Base-by-base conservation (phyloP, 2,888 invertebrate species). In the Junonia oenone region DNA sequence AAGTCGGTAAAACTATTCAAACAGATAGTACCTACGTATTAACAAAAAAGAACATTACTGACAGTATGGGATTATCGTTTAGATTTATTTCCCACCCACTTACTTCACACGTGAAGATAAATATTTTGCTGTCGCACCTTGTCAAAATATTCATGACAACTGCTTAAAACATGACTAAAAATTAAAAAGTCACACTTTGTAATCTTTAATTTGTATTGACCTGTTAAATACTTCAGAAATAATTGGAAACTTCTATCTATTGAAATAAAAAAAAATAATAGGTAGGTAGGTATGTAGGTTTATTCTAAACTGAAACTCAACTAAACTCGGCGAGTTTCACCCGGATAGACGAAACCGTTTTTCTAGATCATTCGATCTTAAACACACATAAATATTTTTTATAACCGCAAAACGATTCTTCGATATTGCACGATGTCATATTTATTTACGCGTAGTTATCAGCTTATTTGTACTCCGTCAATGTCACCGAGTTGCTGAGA, bases 401-500 rank as follows among this genome's bases (percentile, higher is more conserved):
- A 35, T 9, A 17, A 33, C 40, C 38, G 48, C 55, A 51, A 58
- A 61, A 61, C 17, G 40, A 55, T 57, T 50, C 46, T 45, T 55
- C 27, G 26, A 62, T 59, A 57, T 46, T 37, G 31, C 33, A 52
- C 45, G 49, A 43, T 55, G 57, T 53, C 55, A 62, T 81, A 79
- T 81, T 78, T 80, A 78, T 84, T 59, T 63, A 67, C 66, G 70
- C 75, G 70, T 73, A 69, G 73, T 85, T 89, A 89, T 87, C 88
- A 78, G 73, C 76, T 64, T 84, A 81, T 89, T 88, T 87, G 83
- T 82, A 77, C 78, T 79, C 72, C 73, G 77, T 89, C 90, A 90
- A 90, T 90, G 90, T 90, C 90, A 89, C 85, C 78, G 86, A 87
- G 84, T 86, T 81, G 83, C 72, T 68, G 78, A 71, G 79, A 81